phyloP scores from a whole-genome alignment of 2,797 vertebrate genomes.

The Apogon hyalosoma region DNA sequence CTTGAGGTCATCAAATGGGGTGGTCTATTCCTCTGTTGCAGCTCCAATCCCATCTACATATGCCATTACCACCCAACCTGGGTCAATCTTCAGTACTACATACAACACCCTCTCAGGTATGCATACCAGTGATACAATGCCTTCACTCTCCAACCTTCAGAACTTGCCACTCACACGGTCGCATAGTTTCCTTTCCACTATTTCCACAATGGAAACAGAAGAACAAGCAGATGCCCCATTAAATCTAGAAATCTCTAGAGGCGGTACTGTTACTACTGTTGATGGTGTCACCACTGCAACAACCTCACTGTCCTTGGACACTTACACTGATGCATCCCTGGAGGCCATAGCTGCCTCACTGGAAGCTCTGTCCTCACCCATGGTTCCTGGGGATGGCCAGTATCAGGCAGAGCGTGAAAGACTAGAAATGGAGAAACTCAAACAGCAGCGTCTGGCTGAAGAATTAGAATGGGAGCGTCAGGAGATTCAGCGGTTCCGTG shows the following conservation, averaged over 20 bases:
- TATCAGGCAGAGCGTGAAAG: constrained; percentile 95
- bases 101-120: constrained; percentile 90
- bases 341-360: constrained; percentile 87
- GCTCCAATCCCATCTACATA: constrained; percentile 95
- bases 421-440: constrained; percentile 96
- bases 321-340: constrained; percentile 90
- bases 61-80: constrained; percentile 98
- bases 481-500: constrained; percentile 97
- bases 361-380: constrained; percentile 91
- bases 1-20: constrained; percentile 94
- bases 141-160: constrained; percentile 90
- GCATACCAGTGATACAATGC: constrained; percentile 90
- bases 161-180: constrained; percentile 91
- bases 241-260: constrained; percentile 87
- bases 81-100: constrained; percentile 96
- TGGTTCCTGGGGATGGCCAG: constrained; percentile 92
- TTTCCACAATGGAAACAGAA: constrained; percentile 85
- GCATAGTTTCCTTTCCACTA: constrained; percentile 92
- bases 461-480: constrained; percentile 98
- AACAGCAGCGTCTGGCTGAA: constrained; percentile 96
- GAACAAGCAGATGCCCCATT: constrained; percentile 85
- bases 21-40: constrained; percentile 97
- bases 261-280: constrained; percentile 67
- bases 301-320: constrained; percentile 88
- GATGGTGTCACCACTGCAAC: constrained; percentile 77